phyloP scores from a whole-genome alignment of 2,888 invertebrate species.

The Acleris holmiana region DNA sequence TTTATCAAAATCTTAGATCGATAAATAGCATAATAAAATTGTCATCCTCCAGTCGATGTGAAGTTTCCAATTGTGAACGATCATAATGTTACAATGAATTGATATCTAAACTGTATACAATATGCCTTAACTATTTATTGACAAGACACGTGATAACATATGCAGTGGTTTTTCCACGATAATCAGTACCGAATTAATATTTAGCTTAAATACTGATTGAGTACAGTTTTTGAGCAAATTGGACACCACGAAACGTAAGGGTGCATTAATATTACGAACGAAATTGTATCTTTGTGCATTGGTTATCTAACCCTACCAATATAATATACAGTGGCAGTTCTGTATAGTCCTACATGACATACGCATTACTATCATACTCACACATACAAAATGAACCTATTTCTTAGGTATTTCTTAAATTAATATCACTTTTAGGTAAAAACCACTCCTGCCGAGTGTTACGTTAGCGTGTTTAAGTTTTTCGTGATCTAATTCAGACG shows the following conservation, averaged over 20 bases:
- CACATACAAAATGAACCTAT: slow-evolving; percentile 75
- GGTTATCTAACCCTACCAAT: slow-evolving; percentile 55
- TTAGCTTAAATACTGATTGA: slow-evolving; percentile 18
- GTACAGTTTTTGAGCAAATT: slow-evolving; percentile 64
- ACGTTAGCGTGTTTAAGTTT: slow-evolving; percentile 41
- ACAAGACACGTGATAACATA: neutral
- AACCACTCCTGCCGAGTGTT: slow-evolving; percentile 44
- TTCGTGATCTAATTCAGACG: slow-evolving; percentile 48
- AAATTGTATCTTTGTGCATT: slow-evolving; percentile 50
- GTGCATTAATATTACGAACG: slow-evolving; percentile 47
- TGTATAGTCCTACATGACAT: slow-evolving; percentile 47
- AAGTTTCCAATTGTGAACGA: slow-evolving; percentile 23
- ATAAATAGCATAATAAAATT: slow-evolving; percentile 1
- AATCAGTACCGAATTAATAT: slow-evolving; percentile 14
- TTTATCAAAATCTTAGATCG: slow-evolving; percentile 30
- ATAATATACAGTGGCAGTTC: slow-evolving; percentile 61
- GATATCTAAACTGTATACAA: slow-evolving; percentile 11
- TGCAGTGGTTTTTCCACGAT: neutral
- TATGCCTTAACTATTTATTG: slow-evolving; percentile 14
- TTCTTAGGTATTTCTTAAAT: slow-evolving; percentile 70
- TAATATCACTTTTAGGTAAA: slow-evolving; percentile 81
- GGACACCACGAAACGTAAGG: slow-evolving; percentile 46
- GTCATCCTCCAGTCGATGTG: slow-evolving; percentile 31
- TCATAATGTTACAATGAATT: slow-evolving; percentile 26
- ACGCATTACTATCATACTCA: slow-evolving; percentile 51